Conservation (phyloP, 1,140 invertebrate genomes). For the Hermetia illucens region DNA sequence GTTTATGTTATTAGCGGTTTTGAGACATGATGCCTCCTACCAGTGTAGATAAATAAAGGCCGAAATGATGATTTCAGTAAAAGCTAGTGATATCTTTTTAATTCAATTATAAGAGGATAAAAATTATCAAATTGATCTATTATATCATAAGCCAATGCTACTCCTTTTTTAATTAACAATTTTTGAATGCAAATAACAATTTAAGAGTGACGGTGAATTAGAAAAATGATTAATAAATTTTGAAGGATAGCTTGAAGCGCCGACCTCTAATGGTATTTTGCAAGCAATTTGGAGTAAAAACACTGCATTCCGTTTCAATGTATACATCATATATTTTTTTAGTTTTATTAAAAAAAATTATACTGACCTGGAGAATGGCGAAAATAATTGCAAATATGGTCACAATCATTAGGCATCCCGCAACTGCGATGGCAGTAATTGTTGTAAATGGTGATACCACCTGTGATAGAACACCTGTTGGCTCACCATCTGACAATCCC, state of each 20-base stretch:
- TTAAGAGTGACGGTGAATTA: background rate
- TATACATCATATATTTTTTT: background rate
- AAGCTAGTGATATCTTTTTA: too few species aligned
- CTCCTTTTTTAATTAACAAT: background rate
- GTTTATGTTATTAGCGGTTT: too few species aligned
- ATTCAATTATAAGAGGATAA: too few species aligned
- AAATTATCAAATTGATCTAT: too few species aligned
- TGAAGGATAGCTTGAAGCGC: background rate
- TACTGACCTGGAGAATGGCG: constrained; percentile 47
- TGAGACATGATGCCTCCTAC: too few species aligned
- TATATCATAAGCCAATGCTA: too few species aligned
- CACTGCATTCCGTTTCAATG: background rate
- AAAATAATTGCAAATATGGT: constrained; percentile 51
- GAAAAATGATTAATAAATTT: constrained; percentile 1
- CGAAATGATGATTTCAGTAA: too few species aligned
- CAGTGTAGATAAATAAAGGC: too few species aligned
- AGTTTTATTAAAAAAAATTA: background rate
- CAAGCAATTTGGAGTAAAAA: background rate
- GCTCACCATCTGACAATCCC: constrained; percentile 13
- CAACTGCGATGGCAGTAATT: constrained; percentile 46
- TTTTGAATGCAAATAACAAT: background rate
- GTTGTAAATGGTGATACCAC: constrained; percentile 34
- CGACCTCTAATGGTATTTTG: background rate
- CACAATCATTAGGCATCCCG: constrained; percentile 47
- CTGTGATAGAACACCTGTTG: constrained; percentile 28